Evolutionary conservation across 2,888 invertebrate species (phyloP).

Genomic region (Dolomedes plantarius): DNA sequence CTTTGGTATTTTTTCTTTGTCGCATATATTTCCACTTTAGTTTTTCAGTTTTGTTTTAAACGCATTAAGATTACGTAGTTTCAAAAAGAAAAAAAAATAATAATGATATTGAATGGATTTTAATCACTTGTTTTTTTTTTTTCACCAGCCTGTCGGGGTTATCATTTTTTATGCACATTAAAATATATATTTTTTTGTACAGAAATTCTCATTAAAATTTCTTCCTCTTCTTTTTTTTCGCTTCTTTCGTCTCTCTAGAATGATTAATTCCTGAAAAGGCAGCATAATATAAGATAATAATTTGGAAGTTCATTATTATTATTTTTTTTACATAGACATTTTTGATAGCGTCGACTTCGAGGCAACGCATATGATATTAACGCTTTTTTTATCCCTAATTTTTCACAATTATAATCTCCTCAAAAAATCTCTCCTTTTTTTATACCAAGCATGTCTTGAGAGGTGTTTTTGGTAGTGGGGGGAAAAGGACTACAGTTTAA

Average conservation of each 20-base stretch:
- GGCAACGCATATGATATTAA: too few species aligned
- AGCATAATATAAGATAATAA: not conserved
- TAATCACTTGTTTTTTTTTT: not conserved
- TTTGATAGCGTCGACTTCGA: too few species aligned
- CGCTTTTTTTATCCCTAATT: too few species aligned
- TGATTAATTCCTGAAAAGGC: not conserved
- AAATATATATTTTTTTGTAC: not conserved
- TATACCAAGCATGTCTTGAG: too few species aligned
- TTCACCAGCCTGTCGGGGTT: not conserved
- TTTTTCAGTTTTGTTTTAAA: not conserved
- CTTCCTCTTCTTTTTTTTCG: not conserved
- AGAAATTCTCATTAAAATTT: not conserved
- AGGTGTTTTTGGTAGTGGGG: too few species aligned
- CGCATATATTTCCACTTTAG: not conserved
- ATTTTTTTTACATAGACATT: too few species aligned
- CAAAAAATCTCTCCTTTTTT: too few species aligned
- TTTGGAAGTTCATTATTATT: too few species aligned
- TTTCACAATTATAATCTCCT: too few species aligned
- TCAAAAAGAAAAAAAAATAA: not conserved
- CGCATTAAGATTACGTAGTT: not conserved
- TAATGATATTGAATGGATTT: not conserved
- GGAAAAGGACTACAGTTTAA: too few species aligned
- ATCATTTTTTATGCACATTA: not conserved
- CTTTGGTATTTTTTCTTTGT: not conserved
- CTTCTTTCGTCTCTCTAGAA: not conserved